These are phyloP conservation scores for Drosophila mimetica DNA, from an alignment of 2,888 invertebrate genomes.

Conservation along the genomic window DNA sequence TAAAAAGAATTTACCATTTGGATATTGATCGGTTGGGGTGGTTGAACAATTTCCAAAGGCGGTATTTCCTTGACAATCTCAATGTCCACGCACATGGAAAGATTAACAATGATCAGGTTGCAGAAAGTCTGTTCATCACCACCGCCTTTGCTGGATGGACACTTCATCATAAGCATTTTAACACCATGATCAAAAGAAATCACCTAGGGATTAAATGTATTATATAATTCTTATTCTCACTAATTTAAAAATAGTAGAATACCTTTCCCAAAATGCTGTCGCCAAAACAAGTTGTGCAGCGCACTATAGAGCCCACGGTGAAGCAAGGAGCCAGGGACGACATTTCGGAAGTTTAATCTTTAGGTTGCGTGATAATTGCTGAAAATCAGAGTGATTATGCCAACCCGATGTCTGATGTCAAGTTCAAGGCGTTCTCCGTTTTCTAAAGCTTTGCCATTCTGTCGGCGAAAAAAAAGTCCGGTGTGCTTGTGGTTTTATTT, in stretches of 20 bases:
- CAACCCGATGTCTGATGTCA: too few relatives aligned
- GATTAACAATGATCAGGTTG: conserved; percentile 48
- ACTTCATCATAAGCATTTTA: conserved; percentile 52
- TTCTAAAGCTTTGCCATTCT: neutral
- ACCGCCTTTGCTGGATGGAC: conserved; percentile 6
- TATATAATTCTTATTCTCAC: neutral
- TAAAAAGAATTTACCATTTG: conserved; percentile 12
- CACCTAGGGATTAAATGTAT: conserved; percentile 21
- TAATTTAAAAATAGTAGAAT: neutral
- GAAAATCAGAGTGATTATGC: neutral
- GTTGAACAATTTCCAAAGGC: neutral
- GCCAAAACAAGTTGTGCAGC: conserved; percentile 30
- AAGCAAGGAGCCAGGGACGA: conserved; percentile 28
- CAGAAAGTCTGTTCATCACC: conserved; percentile 30
- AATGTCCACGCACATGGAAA: conserved; percentile 49
- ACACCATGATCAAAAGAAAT: conserved; percentile 45
- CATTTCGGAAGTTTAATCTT: conserved; percentile 5
- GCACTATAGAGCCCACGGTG: conserved; percentile 22
- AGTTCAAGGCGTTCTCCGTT: conserved; percentile 13
- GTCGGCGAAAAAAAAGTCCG: neutral
- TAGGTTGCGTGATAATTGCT: neutral
- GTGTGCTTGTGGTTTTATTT: conserved; percentile 60
- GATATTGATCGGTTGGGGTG: conserved; percentile 41
- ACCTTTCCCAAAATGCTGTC: conserved; percentile 25
- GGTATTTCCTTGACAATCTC: conserved; percentile 44